phyloP scores from a whole-genome alignment of 2,888 invertebrate species.

The Pammene aurita region DNA sequence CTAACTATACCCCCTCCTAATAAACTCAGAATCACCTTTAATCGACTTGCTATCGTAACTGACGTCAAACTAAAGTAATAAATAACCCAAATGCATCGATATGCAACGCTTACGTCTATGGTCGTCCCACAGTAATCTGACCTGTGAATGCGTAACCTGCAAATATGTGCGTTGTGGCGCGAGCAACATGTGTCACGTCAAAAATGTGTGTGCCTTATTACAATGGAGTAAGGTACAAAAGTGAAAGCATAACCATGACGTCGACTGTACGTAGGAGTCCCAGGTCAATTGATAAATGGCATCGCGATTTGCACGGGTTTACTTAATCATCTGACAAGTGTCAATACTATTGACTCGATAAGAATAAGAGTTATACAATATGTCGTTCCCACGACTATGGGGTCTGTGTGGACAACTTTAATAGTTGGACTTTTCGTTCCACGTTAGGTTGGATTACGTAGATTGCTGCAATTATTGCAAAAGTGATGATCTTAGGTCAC shows the following conservation, averaged over 20 bases:
- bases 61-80: slow-evolving; percentile 17
- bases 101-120: slow-evolving; percentile 7
- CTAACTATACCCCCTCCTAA: too few species aligned
- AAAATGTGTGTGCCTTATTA: too few species aligned
- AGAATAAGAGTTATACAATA: slow-evolving; percentile 39
- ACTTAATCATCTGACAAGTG: slow-evolving; percentile 31
- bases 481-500: slow-evolving; percentile 28
- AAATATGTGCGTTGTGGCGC: slow-evolving; percentile 8
- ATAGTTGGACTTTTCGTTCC: slow-evolving; percentile 40
- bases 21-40: not conserved
- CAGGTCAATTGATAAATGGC: slow-evolving; percentile 27
- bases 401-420: slow-evolving; percentile 32
- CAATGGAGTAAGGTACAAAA: too few species aligned
- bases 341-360: slow-evolving; percentile 21
- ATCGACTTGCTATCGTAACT: slow-evolving; percentile 1
- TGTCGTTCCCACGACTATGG: slow-evolving; percentile 29
- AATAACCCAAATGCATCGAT: slow-evolving; percentile 1
- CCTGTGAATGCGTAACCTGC: slow-evolving; percentile 13
- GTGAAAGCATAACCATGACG: too few species aligned
- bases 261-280: slow-evolving; percentile 3
- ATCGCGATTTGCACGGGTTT: slow-evolving; percentile 19
- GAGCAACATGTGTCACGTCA: not conserved
- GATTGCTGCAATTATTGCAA: slow-evolving; percentile 20
- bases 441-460: slow-evolving; percentile 32
- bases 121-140: slow-evolving; percentile 7